Evolutionary conservation across 2,888 invertebrate species (phyloP), one percentile per base, ranked within the genome.

Genomic region (Netelia fuscicornis): DNA sequence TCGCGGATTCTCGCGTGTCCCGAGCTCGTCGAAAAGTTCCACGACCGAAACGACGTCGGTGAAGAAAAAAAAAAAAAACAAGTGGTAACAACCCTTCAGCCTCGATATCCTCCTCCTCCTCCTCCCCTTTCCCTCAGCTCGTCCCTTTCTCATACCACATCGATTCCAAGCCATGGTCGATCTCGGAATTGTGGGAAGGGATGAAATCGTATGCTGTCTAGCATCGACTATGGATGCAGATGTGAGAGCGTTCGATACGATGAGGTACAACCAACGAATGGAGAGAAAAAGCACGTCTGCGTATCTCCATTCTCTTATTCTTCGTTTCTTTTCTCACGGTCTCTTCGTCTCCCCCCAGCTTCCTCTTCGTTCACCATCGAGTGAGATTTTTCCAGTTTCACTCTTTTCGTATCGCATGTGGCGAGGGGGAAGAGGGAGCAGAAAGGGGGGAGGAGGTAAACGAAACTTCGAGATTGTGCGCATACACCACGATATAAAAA

Each of bases 31-130:
- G 80, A 76, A 80, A 84, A 84, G 71, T 84, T 84, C 54, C 44
- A 6, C 74, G 65, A 75, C 67, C 67, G 67, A 72, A 79, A 79
- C 78, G 71, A 76, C 79, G 79, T 76, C 60, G 48, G 65, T 42
- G 78, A 70, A 30, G 52, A 30, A 30, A 30, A 30, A 25, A 72
- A 25, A 78, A 72, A 25, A 25, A 25, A 25, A 68, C 76, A 30
- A 5, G 30, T 80, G 76, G 85, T 80, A 82, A 85, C 85, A 85
- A 85, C 82, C 85, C 84, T 79, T 79, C 81, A 78, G 68, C 74
- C 81, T 78, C 52, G 54, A 25, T 48, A 23, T n/a, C 74, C 20
- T 17, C 25, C 60, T 17, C 71, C 60, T 17, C 71, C 17, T 11
- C 62, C 54, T 44, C 44, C 25, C 44, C 8, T 60, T 64, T 13